Evolutionary conservation across 2,888 invertebrate genomes (phyloP).

Genomic region (Tetramorium bicarinatum): DNA sequence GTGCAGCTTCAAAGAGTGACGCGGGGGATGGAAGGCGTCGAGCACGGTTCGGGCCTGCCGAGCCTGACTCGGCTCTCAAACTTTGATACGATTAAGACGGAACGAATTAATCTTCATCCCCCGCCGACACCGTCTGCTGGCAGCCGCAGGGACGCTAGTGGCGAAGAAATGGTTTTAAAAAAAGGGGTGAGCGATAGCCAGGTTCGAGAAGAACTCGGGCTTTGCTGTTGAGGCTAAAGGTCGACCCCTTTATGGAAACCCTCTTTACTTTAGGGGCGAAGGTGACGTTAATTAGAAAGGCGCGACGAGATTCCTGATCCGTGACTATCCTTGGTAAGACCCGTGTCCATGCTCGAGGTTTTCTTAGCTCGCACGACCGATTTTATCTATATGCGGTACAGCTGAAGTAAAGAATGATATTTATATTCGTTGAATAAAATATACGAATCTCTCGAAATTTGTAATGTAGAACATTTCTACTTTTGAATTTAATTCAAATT

Average conservation of each 20-base stretch:
- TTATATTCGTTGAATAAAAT: constrained; percentile 40
- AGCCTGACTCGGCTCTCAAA: constrained; percentile 84
- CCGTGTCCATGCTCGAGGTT: constrained; percentile 47
- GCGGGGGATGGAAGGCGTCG: constrained; percentile 65
- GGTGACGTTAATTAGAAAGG: constrained; percentile 84
- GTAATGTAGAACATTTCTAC: constrained; percentile 17
- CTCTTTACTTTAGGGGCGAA: constrained; percentile 74
- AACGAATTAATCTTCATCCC: constrained; percentile 86
- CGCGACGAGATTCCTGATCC: constrained; percentile 77
- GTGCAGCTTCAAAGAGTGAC: constrained; percentile 63
- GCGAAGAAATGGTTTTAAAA: constrained; percentile 76
- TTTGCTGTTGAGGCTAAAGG: constrained; percentile 73
- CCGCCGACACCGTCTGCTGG: constrained; percentile 80
- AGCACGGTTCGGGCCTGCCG: constrained; percentile 78
- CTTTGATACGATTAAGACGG: constrained; percentile 86
- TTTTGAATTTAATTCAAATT: constrained; percentile 36
- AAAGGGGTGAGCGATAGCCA: constrained; percentile 79
- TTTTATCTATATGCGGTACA: constrained; percentile 36
- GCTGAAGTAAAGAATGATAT: constrained; percentile 11
- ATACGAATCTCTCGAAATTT: constrained; percentile 12
- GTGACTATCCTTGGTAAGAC: constrained; percentile 60
- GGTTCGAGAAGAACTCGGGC: constrained; percentile 76
- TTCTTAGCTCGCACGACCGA: constrained; percentile 30
- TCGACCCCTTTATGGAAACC: constrained; percentile 72
- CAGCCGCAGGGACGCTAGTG: constrained; percentile 78